phyloP scores from a whole-genome alignment of 1,140 invertebrate species.

The Nebria ingens region DNA sequence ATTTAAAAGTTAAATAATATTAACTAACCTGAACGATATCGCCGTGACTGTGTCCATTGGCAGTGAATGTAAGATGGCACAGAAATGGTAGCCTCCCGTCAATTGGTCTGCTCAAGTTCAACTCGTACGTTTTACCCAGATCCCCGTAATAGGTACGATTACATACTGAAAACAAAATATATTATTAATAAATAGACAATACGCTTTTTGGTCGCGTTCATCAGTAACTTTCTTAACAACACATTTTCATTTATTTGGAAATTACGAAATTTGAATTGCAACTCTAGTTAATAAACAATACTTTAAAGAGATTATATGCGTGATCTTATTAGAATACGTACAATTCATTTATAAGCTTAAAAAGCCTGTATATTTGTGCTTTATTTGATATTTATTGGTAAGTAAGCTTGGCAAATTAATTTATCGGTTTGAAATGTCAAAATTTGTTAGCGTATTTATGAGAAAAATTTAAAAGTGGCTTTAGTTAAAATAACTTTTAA shows the following conservation, averaged over 20 bases:
- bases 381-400: no score
- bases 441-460: no score
- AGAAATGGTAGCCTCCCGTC: conserved; percentile 68
- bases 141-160: conserved; percentile 84
- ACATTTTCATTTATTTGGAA: neutral
- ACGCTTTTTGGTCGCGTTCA: neutral
- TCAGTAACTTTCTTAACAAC: neutral
- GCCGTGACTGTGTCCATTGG: conserved; percentile 70
- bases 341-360: no score
- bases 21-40: conserved; percentile 66
- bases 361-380: no score
- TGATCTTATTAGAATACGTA: no score
- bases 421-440: no score
- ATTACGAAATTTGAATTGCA: neutral
- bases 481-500: no score
- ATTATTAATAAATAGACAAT: conserved; percentile 15
- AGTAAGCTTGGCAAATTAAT: no score
- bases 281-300: no score
- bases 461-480: no score
- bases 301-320: no score
- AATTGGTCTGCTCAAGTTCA: conserved; percentile 54
- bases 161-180: conserved; percentile 56
- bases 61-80: conserved; percentile 81
- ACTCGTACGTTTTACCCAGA: conserved; percentile 67
- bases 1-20: no score